These are phyloP conservation scores for Galerucella nymphaeae DNA, from an alignment of 2,888 invertebrate genomes.

Conservation along the genomic window DNA sequence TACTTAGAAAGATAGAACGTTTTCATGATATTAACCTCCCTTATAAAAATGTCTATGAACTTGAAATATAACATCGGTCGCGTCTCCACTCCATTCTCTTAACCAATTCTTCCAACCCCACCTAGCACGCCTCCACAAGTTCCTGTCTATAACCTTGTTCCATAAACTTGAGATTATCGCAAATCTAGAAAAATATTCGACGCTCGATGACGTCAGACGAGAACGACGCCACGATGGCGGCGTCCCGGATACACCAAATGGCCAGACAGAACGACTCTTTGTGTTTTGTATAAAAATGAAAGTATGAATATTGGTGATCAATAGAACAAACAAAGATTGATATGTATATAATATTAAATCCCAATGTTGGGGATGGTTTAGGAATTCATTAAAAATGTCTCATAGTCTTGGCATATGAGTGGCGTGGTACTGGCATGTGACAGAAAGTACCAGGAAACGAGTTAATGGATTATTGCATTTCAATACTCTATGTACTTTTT, in stretches of 20 bases:
- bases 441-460: no score
- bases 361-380: no score
- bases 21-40: no score
- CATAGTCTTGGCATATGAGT: no score
- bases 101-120: background rate
- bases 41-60: background rate
- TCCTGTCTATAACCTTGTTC: slow-evolving; percentile 11
- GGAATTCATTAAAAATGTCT: no score
- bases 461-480: no score
- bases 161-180: slow-evolving; percentile 12
- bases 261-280: slow-evolving; percentile 16
- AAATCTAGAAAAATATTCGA: slow-evolving; percentile 12
- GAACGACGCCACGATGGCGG: slow-evolving; percentile 10
- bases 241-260: background rate
- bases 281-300: slow-evolving; percentile 3
- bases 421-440: no score
- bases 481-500: no score
- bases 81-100: background rate
- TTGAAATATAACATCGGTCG: background rate
- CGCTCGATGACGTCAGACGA: slow-evolving; percentile 12
- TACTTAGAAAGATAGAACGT: no score
- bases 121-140: slow-evolving; percentile 2
- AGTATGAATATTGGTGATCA: slow-evolving; percentile 5
- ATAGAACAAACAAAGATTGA: slow-evolving; percentile 3
- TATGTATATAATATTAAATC: background rate